These are phyloP conservation scores for Tetanocera ferruginea DNA, from an alignment of 2,888 invertebrate species.

Conservation along the genomic window DNA sequence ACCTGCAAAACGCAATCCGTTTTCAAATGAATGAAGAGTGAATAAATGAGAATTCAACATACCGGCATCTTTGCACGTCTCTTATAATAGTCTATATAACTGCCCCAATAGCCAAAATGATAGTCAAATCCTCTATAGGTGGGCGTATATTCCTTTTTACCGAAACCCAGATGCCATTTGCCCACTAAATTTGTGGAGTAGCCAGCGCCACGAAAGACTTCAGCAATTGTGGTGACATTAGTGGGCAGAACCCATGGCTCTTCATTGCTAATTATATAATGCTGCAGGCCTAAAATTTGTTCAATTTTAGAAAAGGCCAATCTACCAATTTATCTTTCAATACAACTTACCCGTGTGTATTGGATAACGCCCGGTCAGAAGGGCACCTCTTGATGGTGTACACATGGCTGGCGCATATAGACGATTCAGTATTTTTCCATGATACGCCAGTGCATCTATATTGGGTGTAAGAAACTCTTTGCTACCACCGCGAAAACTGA, in stretches of 20 bases:
- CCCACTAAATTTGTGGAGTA: slow-evolving; percentile 88
- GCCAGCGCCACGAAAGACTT: slow-evolving; percentile 78
- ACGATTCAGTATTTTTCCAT: slow-evolving; percentile 86
- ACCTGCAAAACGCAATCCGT: no score
- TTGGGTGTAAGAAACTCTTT: slow-evolving; percentile 91
- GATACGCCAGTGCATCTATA: slow-evolving; percentile 87
- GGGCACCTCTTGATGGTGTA: slow-evolving; percentile 85
- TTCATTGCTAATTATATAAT: slow-evolving; percentile 76
- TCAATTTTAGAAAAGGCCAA: no score
- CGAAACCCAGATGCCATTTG: slow-evolving; percentile 93
- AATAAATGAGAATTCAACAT: slow-evolving; percentile 41
- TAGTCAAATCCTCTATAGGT: slow-evolving; percentile 82
- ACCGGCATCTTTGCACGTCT: slow-evolving; percentile 72
- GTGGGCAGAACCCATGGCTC: slow-evolving; percentile 82
- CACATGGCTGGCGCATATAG: slow-evolving; percentile 86
- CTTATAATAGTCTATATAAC: slow-evolving; percentile 85
- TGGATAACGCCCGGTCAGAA: slow-evolving; percentile 89
- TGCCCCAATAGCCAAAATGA: slow-evolving; percentile 89
- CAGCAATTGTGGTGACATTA: slow-evolving; percentile 78
- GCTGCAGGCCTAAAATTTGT: slow-evolving; percentile 82
- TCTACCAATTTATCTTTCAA: no score
- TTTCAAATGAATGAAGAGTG: no score
- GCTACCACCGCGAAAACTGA: slow-evolving; percentile 91
- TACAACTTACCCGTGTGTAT: slow-evolving; percentile 77
- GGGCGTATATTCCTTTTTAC: slow-evolving; percentile 74